A percentile compares a stretch with the other conserved stretches of the same genome.
These are phyloP conservation scores for Gastrophysa polygoni DNA, from an alignment of 2,888 invertebrate genomes.

Conservation along the genomic window DNA sequence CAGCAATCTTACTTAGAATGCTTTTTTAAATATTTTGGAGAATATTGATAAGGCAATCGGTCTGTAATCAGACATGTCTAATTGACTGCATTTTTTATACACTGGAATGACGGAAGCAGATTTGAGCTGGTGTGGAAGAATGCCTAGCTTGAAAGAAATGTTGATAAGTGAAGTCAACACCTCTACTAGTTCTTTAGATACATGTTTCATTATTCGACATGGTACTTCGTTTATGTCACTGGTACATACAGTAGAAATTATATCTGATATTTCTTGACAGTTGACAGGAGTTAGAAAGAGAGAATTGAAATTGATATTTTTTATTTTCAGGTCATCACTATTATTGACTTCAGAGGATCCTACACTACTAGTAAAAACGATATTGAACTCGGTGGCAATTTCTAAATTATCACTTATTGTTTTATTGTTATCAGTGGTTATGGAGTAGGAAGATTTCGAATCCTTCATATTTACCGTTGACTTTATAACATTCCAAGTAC, in stretches of 20 bases:
- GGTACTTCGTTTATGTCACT: not conserved
- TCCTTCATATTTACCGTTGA: conserved; percentile 1
- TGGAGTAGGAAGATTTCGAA: not conserved
- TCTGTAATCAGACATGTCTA: not conserved
- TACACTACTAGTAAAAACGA: not conserved
- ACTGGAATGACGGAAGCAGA: too few species aligned
- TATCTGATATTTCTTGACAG: not conserved
- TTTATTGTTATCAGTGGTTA: not conserved
- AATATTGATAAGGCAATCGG: not conserved
- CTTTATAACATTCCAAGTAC: conserved; percentile 4
- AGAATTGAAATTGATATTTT: not conserved
- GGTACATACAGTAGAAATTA: not conserved
- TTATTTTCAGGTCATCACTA: not conserved
- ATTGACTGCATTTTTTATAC: not conserved
- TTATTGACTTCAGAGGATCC: not conserved
- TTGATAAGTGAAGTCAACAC: not conserved
- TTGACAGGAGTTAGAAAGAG: not conserved
- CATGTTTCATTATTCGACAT: not conserved
- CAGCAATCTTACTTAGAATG: not conserved
- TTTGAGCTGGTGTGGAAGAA: too few species aligned
- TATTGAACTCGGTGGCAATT: not conserved
- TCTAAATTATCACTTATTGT: not conserved
- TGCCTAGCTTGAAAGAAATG: not conserved
- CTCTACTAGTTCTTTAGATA: not conserved
- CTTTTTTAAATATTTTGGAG: conserved; percentile 1